Percentiles rank a stretch among this genome's conserved stretches.
These are phyloP conservation scores for Laothoe populi DNA, from an alignment of 2,888 invertebrate genomes.

Conservation along the genomic window DNA sequence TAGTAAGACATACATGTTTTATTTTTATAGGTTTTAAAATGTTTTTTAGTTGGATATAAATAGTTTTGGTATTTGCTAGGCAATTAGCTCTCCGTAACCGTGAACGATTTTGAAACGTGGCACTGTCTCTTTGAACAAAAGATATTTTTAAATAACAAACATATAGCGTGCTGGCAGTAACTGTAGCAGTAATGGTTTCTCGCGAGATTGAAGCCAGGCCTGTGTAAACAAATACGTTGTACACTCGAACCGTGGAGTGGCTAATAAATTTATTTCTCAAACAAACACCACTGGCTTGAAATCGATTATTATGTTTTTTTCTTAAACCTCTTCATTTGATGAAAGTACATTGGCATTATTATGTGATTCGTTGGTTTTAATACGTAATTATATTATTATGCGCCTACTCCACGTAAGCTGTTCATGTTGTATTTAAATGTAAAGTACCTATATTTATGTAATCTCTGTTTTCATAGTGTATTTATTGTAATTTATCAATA, in stretches of 20 bases:
- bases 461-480: too few relatives aligned
- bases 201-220: conserved; percentile 43
- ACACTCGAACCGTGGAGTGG: conserved; percentile 35
- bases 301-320: conserved; percentile 40
- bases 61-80: too few relatives aligned
- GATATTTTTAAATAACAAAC: conserved; percentile 32
- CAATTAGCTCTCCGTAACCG: neutral
- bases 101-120: neutral
- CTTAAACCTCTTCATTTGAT: conserved; percentile 22
- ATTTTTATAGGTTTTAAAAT: too few relatives aligned
- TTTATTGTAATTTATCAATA: too few relatives aligned
- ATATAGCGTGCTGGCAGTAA: conserved; percentile 28
- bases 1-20: too few relatives aligned
- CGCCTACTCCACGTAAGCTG: neutral
- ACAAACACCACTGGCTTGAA: conserved; percentile 39
- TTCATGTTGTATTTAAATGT: too few relatives aligned
- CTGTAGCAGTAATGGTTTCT: conserved; percentile 40
- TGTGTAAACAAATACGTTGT: conserved; percentile 41
- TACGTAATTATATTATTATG: neutral
- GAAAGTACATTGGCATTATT: conserved; percentile 17
- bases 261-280: conserved; percentile 46
- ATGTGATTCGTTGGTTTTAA: neutral
- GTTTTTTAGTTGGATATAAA: too few relatives aligned
- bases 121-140: conserved; percentile 21
- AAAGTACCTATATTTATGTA: too few relatives aligned